phyloP scores from a whole-genome alignment of 2,797 vertebrate genomes.

The Leuciscus waleckii region DNA sequence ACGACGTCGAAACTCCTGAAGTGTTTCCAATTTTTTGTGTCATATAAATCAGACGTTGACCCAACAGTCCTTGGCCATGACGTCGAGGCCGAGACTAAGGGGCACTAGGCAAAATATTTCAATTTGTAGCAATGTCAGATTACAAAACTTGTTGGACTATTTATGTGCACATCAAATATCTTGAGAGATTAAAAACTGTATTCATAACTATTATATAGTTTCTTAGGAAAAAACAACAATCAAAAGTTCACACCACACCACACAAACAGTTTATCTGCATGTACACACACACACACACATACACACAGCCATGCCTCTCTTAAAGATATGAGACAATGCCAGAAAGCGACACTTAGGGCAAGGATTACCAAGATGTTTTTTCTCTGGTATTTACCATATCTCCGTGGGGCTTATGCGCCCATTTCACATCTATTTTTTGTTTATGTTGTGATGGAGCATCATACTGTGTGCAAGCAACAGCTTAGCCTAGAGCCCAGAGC shows the following conservation, averaged over 20 bases:
- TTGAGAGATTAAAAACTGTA: conserved; percentile 10
- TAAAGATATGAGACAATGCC: conserved; percentile 18
- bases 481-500: conserved; percentile 37
- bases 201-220: neutral
- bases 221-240: neutral
- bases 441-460: conserved; percentile 36
- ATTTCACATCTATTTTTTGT: conserved; percentile 48
- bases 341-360: conserved; percentile 38
- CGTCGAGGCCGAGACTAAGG: neutral
- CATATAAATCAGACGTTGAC: neutral
- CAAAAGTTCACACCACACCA: conserved; percentile 24
- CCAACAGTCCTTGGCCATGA: neutral
- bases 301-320: neutral
- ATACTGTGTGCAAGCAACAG: conserved; percentile 32
- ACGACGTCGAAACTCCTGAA: neutral
- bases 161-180: neutral
- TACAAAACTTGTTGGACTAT: neutral
- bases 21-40: neutral
- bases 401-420: conserved; percentile 18
- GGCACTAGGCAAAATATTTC: neutral
- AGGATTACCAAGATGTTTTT: conserved; percentile 47
- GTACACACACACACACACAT: neutral
- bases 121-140: neutral
- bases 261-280: neutral
- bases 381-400: conserved; percentile 42